Base-by-base conservation (phyloP, 2,888 invertebrate species). In the Desoria tigrina region DNA sequence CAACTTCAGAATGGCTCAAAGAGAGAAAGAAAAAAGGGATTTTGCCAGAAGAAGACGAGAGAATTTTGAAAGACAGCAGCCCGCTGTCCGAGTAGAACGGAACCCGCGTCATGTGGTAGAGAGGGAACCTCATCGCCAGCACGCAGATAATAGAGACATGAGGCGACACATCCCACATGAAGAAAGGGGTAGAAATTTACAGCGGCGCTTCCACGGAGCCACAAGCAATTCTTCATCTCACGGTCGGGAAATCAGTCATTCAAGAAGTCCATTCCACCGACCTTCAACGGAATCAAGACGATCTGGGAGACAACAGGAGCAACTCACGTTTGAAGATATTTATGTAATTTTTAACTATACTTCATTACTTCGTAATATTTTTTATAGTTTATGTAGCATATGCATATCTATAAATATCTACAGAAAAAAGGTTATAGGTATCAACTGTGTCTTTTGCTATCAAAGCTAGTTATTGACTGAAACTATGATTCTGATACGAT, bases 271-370 rank as follows among this genome's bases (percentile, higher is more conserved):
- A 4, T 21, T 42, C n/a, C 39, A 24, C 16, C 32, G 55, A n/a
- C 4, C 18, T 4, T 39, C 39, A 23, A 23, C n/a, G 4, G 57
- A 57, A 21, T 24, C 51, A 3, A 3, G 51, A 26, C 51, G 51
- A 9, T 14, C 37, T 9, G 24, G 57, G 24, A 39, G 42, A 16
- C 21, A 28, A n/a, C 39, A 42, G 23, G 32, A 24, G 23, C 32
- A 55, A 32, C 57, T 57, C 21, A 57, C 57, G 6, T 57, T 57
- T 57, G 57, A 57, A 18, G 57, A 57, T 24, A 57, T 57, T 37
- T 57, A 57, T 42, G 57, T 57, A 57, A 57, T 57, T 55, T 32
- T 55, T 32, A n/a, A 23, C 28, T 18, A 21, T 24, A 23, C 23
- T 51, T 51, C 23, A 16, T 16, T 45, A 45, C 21, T 45, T 45